A percentile compares a stretch with the other conserved stretches of the same genome.
Conservation (phyloP, 1,140 invertebrate genomes). For the Chironomus tepperi region DNA sequence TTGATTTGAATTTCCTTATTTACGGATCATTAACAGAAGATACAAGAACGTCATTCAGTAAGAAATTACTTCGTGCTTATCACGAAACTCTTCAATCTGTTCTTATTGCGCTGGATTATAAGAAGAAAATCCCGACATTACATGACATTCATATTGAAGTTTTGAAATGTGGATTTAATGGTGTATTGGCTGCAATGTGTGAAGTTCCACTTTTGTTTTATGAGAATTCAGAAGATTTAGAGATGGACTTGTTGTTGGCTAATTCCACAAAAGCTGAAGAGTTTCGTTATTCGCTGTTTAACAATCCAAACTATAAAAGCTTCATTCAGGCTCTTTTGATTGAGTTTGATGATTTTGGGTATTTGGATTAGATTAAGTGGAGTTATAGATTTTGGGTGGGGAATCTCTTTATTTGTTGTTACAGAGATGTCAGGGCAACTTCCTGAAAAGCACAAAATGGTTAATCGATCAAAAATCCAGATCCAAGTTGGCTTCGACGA, state of each 20-base stretch:
- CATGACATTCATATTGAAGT: slow-evolving; percentile 37
- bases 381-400: too few species aligned
- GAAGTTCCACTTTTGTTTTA: slow-evolving; percentile 36
- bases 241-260: slow-evolving; percentile 34
- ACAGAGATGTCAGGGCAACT: too few species aligned
- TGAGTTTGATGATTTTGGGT: slow-evolving; percentile 36
- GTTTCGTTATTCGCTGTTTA: slow-evolving; percentile 35
- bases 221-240: slow-evolving; percentile 32
- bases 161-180: slow-evolving; percentile 31
- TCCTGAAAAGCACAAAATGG: too few species aligned
- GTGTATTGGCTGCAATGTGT: slow-evolving; percentile 37
- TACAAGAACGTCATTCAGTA: slow-evolving; percentile 44
- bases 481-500: too few species aligned
- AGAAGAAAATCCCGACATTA: slow-evolving; percentile 34
- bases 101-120: slow-evolving; percentile 33
- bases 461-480: too few species aligned
- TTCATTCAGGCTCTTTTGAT: slow-evolving; percentile 37
- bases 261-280: slow-evolving; percentile 33
- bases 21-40: slow-evolving; percentile 47
- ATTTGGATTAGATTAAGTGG: slow-evolving; percentile 33
- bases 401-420: too few species aligned
- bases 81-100: slow-evolving; percentile 37
- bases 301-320: slow-evolving; percentile 37
- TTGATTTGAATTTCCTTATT: slow-evolving; percentile 48
- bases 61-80: slow-evolving; percentile 44